phyloP scores from a whole-genome alignment of 2,888 invertebrate species.

The Leptinotarsa peninsularis region DNA sequence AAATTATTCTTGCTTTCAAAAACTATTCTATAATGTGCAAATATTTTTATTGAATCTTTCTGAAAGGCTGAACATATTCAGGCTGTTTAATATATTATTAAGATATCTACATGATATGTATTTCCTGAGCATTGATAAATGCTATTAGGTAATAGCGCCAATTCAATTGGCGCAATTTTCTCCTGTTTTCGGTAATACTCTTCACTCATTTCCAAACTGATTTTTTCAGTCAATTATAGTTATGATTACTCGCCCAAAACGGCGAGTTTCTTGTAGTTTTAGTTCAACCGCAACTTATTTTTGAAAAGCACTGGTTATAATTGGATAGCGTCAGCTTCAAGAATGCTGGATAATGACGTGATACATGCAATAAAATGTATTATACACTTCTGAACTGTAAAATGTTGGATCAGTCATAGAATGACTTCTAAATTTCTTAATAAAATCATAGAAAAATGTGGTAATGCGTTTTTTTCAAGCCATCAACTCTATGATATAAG shows the following conservation, averaged over 20 bases:
- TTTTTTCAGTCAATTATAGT: slow-evolving; percentile 3
- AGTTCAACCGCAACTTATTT: too few species aligned
- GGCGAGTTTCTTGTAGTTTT: too few species aligned
- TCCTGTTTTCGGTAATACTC: background rate
- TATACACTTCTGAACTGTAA: slow-evolving; percentile 51
- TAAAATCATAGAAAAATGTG: slow-evolving; percentile 51
- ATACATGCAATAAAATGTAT: slow-evolving; percentile 60
- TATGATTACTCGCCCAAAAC: background rate
- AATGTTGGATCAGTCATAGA: slow-evolving; percentile 59
- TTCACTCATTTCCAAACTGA: background rate
- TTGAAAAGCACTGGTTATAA: background rate
- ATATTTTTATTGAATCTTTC: background rate
- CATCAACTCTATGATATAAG: background rate
- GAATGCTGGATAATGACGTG: slow-evolving; percentile 50
- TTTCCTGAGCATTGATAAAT: background rate
- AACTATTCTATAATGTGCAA: background rate
- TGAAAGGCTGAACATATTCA: background rate
- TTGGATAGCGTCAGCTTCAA: slow-evolving; percentile 14
- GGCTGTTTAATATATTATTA: too few species aligned
- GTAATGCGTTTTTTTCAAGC: background rate
- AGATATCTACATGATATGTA: too few species aligned
- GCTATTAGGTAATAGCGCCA: background rate
- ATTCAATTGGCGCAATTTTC: slow-evolving; percentile 7
- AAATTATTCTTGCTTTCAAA: background rate
- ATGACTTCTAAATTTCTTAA: slow-evolving; percentile 65